Evolutionary conservation across 2,888 invertebrate species (phyloP).

Genomic region (Euspilapteryx auroguttella): DNA sequence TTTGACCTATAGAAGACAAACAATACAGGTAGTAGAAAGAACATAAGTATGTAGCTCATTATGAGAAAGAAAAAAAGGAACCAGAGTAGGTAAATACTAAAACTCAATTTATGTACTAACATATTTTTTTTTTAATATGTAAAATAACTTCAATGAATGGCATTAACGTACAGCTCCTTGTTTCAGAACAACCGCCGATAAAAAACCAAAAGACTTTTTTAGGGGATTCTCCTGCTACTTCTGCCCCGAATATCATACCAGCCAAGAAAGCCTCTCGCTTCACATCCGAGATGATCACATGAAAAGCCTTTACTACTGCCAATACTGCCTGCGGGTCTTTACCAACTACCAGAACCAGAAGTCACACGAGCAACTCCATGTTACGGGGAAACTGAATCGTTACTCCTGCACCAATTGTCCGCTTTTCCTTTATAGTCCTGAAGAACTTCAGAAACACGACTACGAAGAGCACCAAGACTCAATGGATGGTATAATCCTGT

Average conservation of each 20-base stretch:
- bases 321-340: constrained; percentile 23
- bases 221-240: constrained; percentile 20
- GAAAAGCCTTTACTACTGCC: constrained; percentile 16
- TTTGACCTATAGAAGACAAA: too few species aligned
- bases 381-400: constrained; percentile 4
- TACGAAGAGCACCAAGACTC: constrained; percentile 10
- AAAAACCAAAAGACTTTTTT: too few species aligned
- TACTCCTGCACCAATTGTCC: constrained; percentile 27
- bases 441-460: constrained; percentile 20
- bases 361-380: constrained; percentile 23
- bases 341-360: constrained; percentile 8
- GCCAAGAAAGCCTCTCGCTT: constrained; percentile 17
- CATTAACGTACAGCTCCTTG: too few species aligned
- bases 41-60: too few species aligned
- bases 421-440: constrained; percentile 10
- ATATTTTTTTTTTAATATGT: too few species aligned
- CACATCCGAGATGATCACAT: constrained; percentile 28
- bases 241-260: constrained; percentile 15
- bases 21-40: too few species aligned
- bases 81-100: too few species aligned
- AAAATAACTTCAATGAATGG: too few species aligned
- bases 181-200: constrained; percentile 3
- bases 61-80: too few species aligned
- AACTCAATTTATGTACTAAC: too few species aligned
- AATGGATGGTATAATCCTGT: constrained; percentile 18